These are phyloP conservation scores for Corythoichthys haematopterus DNA, from an alignment of 2,113 vertebrate genomes.

Conservation along the genomic window DNA sequence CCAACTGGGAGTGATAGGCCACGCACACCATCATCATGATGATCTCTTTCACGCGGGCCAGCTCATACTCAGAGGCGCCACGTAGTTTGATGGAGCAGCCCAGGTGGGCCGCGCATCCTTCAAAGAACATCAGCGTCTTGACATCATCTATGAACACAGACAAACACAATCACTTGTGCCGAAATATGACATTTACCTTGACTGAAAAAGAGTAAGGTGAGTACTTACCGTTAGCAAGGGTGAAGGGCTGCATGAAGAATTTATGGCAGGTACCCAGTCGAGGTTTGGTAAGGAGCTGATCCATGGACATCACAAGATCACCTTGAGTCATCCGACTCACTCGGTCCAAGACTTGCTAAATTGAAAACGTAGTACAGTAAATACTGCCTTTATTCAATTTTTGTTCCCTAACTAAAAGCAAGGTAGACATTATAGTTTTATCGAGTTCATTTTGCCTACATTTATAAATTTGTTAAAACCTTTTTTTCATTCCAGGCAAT, in stretches of 20 bases:
- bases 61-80: constrained; percentile 89
- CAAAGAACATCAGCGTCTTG: constrained; percentile 97
- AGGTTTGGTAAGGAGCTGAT: constrained; percentile 95
- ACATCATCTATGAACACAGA: constrained; percentile 74
- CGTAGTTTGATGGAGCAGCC: constrained; percentile 94
- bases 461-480: too few relatives aligned
- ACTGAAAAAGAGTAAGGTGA: neutral
- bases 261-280: constrained; percentile 94
- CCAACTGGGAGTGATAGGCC: constrained; percentile 95
- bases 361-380: constrained; percentile 6
- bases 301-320: constrained; percentile 97
- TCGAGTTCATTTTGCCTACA: too few relatives aligned
- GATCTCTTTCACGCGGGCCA: constrained; percentile 94
- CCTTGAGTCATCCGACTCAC: constrained; percentile 96
- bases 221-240: constrained; percentile 82
- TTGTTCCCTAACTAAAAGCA: too few relatives aligned
- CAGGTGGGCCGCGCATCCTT: constrained; percentile 88
- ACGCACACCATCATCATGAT: constrained; percentile 94
- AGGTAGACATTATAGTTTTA: too few relatives aligned
- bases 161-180: neutral
- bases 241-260: constrained; percentile 94
- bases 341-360: constrained; percentile 91
- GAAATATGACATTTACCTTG: neutral
- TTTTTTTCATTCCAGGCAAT: too few relatives aligned
- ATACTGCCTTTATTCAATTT: neutral